Evolutionary conservation across 2,113 vertebrate genomes (phyloP), one percentile per base, ranked within the genome.

Genomic region (Fregetta grallaria): DNA sequence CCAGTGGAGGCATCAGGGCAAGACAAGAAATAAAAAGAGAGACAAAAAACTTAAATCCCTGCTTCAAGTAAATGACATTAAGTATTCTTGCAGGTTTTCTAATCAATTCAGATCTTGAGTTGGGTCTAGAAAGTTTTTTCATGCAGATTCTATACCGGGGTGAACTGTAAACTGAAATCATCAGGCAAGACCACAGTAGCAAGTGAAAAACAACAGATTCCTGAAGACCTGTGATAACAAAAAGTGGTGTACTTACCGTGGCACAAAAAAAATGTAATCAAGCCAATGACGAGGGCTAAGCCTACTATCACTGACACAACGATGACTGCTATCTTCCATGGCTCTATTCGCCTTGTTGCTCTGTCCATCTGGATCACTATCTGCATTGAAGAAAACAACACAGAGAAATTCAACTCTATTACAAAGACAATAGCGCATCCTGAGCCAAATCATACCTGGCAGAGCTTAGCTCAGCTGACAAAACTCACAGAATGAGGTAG

Each of bases 291-390:
- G 58, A 98, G 47, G 68, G 93, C 93, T 71, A 98, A 40, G 90
- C 89, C 68, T 53, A 91, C 38, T n/a, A 97, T 53, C 49, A 94
- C 72, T 0, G 81, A 88, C 42, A 93, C 47, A 65, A 90, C 30
- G 11, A 97, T 97, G 65, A 98, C 25, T 6, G 84, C 95, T 3
- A 97, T 94, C 80, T 94, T 96, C 98, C 98, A 98, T 26, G 97
- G 98, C 47, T 97, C 96, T 17, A 95, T 3, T 13, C 36, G 81
- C 26, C 15, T 86, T 6, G 1, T 34, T 93, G 62, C 96, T 97
- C 96, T 82, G n/a, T 50, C 73, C 85, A 86, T 65, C 45, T 66
- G 73, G 30, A 65, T 53, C 73, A 91, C 85, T 59, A 93, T 83
- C 96, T 95, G 89, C 62, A 61, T 26, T 63, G 68, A 84, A 75